Base-by-base conservation (phyloP, 2,888 invertebrate genomes). In the Druceiella hillmani region DNA sequence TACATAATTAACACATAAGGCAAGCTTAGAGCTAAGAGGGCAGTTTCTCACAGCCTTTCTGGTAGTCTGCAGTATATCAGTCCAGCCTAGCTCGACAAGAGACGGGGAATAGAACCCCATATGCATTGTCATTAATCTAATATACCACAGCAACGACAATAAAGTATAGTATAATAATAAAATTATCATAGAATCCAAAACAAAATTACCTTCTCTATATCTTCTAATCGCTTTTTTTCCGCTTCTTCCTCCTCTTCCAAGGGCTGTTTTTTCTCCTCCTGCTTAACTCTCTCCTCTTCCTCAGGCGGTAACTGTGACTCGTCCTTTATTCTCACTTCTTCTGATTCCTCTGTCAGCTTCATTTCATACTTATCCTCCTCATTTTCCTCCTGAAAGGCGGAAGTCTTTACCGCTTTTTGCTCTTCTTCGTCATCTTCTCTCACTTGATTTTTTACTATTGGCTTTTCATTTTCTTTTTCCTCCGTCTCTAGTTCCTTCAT, bases 221-320 rank as follows among this genome's bases (percentile, higher is more conserved):
- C 62, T 40, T 66, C 62, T 2, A 65, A 35, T 34, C 53, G 55
- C 47, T 57, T 59, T 6, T 64, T 66, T 29, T 69, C 69, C 0
- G 64, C 66, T 38, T 65, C 67, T 0, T 58, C 59, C 46, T 59
- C 65, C 43, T 31, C 17, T 27, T 10, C 52, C 38, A 10, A 36
- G 17, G 12, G 31, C 32, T 51, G 55, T 44, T 48, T 57, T 52
- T 61, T 64, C 29, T 55, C 56, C 52, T 63, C 64, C 36, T 54
- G 40, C 11, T 59, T 58, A 50, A 62, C 65, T 47, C 56, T 56
- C 39, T 65, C 65, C 9, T 55, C 61, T 27, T 24, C 2, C 28
- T 56, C 54, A 7, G 52, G 56, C 11, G 42, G 40, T 17, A 32
- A 34, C 47, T 44, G 22, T 29, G 32, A 26, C 4, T 20, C 6